Evolutionary conservation across 2,797 vertebrate species (phyloP).

Genomic region (Paguma larvata): DNA sequence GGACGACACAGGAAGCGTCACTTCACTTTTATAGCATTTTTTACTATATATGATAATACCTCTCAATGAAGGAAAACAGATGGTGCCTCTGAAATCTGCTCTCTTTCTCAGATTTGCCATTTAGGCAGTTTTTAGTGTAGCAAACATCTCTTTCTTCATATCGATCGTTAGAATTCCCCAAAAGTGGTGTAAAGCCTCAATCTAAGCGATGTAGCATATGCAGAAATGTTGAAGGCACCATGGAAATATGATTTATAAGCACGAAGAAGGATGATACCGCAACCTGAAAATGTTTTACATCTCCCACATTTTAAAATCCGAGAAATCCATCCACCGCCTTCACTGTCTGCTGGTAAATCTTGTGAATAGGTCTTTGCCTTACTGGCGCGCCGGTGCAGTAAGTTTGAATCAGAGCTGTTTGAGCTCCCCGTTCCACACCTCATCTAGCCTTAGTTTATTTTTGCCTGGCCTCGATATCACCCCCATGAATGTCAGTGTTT

Average conservation of each 20-base stretch:
- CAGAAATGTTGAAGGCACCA: not conserved
- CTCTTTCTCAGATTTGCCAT: slow-evolving; percentile 36
- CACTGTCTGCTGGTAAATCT: not conserved
- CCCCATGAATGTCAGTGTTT: not conserved
- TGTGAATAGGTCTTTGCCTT: not conserved
- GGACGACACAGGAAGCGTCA: not conserved
- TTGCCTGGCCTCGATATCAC: not conserved
- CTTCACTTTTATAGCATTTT: slow-evolving; percentile 40
- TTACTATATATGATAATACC: slow-evolving; percentile 14
- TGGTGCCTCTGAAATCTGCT: slow-evolving; percentile 22
- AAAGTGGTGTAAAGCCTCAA: slow-evolving; percentile 7
- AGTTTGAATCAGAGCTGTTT: not conserved
- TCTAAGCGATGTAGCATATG: not conserved
- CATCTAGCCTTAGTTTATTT: not conserved
- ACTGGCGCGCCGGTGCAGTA: too few species aligned
- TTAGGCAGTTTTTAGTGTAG: slow-evolving; percentile 44
- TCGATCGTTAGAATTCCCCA: not conserved
- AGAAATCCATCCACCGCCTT: not conserved
- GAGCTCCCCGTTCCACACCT: not conserved
- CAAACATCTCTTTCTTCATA: slow-evolving; percentile 54
- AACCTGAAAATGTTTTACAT: not conserved
- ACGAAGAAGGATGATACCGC: not conserved
- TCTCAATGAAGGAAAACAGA: slow-evolving; percentile 62
- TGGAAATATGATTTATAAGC: slow-evolving; percentile 11
- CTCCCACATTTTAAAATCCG: not conserved